phyloP scores from a whole-genome alignment of 2,888 invertebrate species.

The Tuberolachnus salignus region DNA sequence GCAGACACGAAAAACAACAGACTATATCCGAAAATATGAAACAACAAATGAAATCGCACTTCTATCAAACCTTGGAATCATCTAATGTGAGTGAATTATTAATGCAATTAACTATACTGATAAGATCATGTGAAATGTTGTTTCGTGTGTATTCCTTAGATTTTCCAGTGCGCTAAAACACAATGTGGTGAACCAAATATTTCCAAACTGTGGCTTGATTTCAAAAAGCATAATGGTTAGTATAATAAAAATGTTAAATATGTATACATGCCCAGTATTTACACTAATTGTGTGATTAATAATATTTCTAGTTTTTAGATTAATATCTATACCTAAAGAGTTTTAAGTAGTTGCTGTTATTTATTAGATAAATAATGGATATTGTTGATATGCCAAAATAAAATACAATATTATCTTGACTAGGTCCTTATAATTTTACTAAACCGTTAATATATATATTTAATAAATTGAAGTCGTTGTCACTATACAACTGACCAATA shows the following conservation, averaged over 20 bases:
- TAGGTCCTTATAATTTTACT: too few species aligned
- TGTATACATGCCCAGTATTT: not conserved
- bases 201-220: slow-evolving; percentile 21
- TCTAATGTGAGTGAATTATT: slow-evolving; percentile 13
- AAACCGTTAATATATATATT: too few species aligned
- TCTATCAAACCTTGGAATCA: slow-evolving; percentile 9
- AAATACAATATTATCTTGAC: too few species aligned
- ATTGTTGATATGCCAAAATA: too few species aligned
- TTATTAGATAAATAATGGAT: too few species aligned
- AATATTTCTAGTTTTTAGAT: too few species aligned
- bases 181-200: slow-evolving; percentile 15
- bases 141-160: not conserved
- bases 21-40: not conserved
- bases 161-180: slow-evolving; percentile 41
- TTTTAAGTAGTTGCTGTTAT: too few species aligned
- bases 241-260: not conserved
- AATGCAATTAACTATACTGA: not conserved
- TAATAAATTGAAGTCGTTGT: too few species aligned
- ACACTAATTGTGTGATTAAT: too few species aligned
- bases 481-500: too few species aligned
- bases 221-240: slow-evolving; percentile 21
- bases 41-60: slow-evolving; percentile 10
- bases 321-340: too few species aligned
- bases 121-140: not conserved
- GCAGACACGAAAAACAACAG: not conserved